Evolutionary conservation across 2,888 invertebrate species (phyloP), one percentile per base, ranked within the genome.

Genomic region (Parnassius orleans): DNA sequence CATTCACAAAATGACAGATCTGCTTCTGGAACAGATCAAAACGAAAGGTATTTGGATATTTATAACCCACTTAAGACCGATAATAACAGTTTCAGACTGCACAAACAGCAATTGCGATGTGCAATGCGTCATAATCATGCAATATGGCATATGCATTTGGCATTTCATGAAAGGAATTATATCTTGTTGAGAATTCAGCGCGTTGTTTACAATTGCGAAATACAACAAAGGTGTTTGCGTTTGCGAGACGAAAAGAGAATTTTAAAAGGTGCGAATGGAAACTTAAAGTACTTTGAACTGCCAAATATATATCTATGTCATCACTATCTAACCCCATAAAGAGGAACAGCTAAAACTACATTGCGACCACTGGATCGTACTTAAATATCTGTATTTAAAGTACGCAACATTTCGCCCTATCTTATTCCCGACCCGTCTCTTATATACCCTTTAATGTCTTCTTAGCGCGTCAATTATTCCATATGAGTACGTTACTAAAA

Each of bases 121-220:
- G 53, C 42, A 33, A 54, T 51, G 48, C 62, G 46, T 63, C 54
- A 51, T 44, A 44, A 54, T 57, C 53, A 58, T 54, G 62, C 62
- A 62, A 24, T 43, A 14, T 33, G 15, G 57, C 50, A 63, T 59
- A 58, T 51, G 51, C 15, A 52, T 63, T 33, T 33, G 33, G 52
- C 43, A 46, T 58, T 42, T 63, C 63, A 53, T 57, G 46, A 51
- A 55, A 51, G 54, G 58, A 58, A 63, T 62, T 58, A 58, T 63
- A 63, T 54, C 58, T 48, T 43, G 55, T 44, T 44, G 48, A 54
- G 50, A 11, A 56, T 51, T 61, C 44, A 61, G 19, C 60, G 46
- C 53, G 53, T 54, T 58, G 54, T 58, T 63, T 63, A 46, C 50
- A 11, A 58, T 63, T 63, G 63, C 47, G 58, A 63, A 63, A 63